Evolutionary conservation across 2,888 invertebrate species (phyloP).

Genomic region (Carcina quercana): DNA sequence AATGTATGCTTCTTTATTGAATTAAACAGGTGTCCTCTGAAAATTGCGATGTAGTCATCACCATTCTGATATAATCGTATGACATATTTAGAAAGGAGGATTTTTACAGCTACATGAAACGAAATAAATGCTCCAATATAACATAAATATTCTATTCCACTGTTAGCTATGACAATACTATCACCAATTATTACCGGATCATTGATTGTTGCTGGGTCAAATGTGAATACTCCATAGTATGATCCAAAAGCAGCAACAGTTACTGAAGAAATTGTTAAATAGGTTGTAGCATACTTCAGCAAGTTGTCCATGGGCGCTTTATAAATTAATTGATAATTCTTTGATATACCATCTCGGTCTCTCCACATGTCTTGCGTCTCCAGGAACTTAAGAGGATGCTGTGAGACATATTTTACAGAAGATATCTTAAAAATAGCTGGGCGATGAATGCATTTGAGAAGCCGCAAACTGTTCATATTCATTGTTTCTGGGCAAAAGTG

Average conservation of each 20-base stretch:
- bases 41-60: constrained; percentile 58
- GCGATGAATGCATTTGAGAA: constrained; percentile 24
- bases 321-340: constrained; percentile 54
- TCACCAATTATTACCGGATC: constrained; percentile 45
- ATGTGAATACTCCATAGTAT: constrained; percentile 46
- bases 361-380: constrained; percentile 51
- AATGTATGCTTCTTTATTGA: constrained; percentile 47
- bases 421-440: constrained; percentile 25
- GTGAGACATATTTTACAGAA: constrained; percentile 29
- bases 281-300: constrained; percentile 41
- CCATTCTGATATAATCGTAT: constrained; percentile 54
- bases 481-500: too few relatives aligned
- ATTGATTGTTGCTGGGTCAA: constrained; percentile 36
- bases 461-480: constrained; percentile 42
- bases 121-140: constrained; percentile 49
- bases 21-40: constrained; percentile 46
- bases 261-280: constrained; percentile 44
- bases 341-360: constrained; percentile 43
- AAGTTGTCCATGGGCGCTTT: constrained; percentile 56
- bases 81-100: constrained; percentile 54
- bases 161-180: constrained; percentile 51
- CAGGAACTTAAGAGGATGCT: constrained; percentile 45
- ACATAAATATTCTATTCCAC: constrained; percentile 41
- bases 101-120: constrained; percentile 47
- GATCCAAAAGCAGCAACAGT: constrained; percentile 27